Percentiles rank a stretch among this genome's conserved stretches.
These are phyloP conservation scores for Lepidotrigona ventralis DNA, from an alignment of 1,140 invertebrate species.

Conservation along the genomic window DNA sequence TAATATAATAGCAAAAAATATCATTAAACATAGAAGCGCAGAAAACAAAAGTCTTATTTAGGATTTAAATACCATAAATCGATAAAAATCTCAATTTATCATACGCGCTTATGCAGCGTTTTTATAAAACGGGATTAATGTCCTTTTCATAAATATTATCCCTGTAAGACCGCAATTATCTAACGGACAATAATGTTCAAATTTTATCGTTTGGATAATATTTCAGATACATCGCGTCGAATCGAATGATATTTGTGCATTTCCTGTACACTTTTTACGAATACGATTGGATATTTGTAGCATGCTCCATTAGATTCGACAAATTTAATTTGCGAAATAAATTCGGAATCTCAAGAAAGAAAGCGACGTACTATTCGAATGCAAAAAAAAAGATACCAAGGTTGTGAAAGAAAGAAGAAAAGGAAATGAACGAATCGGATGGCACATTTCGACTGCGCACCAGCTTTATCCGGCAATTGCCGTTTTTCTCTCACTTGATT, in stretches of 20 bases:
- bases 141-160: neutral
- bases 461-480: conserved; percentile 6
- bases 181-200: neutral
- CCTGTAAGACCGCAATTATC: neutral
- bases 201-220: neutral
- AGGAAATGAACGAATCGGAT: neutral
- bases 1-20: neutral
- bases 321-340: neutral
- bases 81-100: neutral
- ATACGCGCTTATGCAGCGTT: neutral
- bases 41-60: neutral
- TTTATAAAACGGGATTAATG: neutral
- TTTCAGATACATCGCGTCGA: neutral
- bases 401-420: neutral
- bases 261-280: neutral
- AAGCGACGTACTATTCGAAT: neutral
- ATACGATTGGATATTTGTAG: no score
- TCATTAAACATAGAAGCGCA: neutral
- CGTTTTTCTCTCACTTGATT: conserved; percentile 3
- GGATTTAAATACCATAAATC: neutral
- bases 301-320: neutral
- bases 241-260: neutral
- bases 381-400: neutral
- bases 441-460: neutral
- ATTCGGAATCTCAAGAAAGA: neutral